Evolutionary conservation across 2,797 vertebrate genomes (phyloP).

Genomic region (Lacerta agilis): DNA sequence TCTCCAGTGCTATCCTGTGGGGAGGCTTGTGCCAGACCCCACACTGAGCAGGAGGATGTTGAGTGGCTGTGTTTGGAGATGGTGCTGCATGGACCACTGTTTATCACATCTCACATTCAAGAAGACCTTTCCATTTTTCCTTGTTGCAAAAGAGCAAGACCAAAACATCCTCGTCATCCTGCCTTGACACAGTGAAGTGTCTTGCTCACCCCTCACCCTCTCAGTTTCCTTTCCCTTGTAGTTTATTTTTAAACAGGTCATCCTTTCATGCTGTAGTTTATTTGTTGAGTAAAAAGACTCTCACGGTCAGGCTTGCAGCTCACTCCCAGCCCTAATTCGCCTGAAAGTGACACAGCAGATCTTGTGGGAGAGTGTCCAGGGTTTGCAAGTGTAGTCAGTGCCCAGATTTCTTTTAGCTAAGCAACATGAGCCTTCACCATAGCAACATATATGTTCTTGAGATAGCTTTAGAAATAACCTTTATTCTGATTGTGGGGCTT

Average conservation of each 20-base stretch:
- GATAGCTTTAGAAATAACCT: too few relatives aligned
- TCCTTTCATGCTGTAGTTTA: neutral
- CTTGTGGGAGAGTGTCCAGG: neutral
- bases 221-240: conserved; percentile 6
- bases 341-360: neutral
- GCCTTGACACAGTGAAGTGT: neutral
- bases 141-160: neutral
- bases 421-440: neutral
- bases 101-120: neutral
- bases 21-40: neutral
- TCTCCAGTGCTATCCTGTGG: neutral
- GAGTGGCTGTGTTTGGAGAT: neutral
- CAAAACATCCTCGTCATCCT: conserved; percentile 4
- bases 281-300: neutral
- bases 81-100: neutral
- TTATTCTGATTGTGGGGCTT: neutral
- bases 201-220: conserved; percentile 6
- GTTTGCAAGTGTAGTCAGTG: neutral
- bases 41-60: neutral
- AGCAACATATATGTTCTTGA: neutral
- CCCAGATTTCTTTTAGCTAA: neutral
- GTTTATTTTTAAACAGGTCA: conserved; percentile 16
- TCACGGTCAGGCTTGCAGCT: neutral
- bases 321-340: neutral
- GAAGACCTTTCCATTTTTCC: neutral